Percentiles rank a stretch among this genome's conserved stretches.
phyloP scores from a whole-genome alignment of 1,140 invertebrate species.

The Phymorhynchus buccinoides region DNA sequence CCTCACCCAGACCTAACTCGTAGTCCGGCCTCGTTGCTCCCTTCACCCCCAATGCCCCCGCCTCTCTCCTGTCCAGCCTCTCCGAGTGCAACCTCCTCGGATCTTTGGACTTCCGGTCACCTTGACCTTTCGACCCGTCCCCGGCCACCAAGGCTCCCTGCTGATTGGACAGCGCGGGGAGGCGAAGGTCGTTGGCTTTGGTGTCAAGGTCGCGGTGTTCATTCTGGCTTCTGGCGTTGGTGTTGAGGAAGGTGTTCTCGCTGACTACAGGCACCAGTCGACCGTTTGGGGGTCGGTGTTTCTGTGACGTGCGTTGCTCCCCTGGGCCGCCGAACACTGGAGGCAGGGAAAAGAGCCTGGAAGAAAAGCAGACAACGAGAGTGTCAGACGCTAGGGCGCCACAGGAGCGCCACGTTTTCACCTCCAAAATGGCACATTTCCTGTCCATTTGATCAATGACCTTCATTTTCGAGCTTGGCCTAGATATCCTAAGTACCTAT shows the following conservation, averaged over 20 bases:
- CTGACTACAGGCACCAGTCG: slow-evolving; percentile 25
- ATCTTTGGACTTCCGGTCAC: neutral
- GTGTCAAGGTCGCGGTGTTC: neutral
- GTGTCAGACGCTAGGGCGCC: no score
- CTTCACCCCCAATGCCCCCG: neutral
- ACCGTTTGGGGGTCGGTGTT: neutral
- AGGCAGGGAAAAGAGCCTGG: slow-evolving; percentile 23
- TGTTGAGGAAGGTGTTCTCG: slow-evolving; percentile 35
- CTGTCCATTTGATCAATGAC: no score
- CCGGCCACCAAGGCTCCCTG: neutral
- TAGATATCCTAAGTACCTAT: no score
- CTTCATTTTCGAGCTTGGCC: no score
- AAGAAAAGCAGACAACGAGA: neutral
- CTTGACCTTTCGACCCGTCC: neutral
- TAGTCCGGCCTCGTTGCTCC: neutral
- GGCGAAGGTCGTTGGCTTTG: neutral
- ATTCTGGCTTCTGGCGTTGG: neutral
- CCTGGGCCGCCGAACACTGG: slow-evolving; percentile 9
- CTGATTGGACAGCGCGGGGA: slow-evolving; percentile 14
- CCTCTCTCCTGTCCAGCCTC: neutral
- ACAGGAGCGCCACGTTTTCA: no score
- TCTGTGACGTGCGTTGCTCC: neutral
- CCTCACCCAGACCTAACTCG: neutral
- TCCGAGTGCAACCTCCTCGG: slow-evolving; percentile 23
- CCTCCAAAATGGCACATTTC: no score